These are phyloP conservation scores for Sorex araneus DNA, from an alignment of 2,113 vertebrate species.

Conservation along the genomic window DNA sequence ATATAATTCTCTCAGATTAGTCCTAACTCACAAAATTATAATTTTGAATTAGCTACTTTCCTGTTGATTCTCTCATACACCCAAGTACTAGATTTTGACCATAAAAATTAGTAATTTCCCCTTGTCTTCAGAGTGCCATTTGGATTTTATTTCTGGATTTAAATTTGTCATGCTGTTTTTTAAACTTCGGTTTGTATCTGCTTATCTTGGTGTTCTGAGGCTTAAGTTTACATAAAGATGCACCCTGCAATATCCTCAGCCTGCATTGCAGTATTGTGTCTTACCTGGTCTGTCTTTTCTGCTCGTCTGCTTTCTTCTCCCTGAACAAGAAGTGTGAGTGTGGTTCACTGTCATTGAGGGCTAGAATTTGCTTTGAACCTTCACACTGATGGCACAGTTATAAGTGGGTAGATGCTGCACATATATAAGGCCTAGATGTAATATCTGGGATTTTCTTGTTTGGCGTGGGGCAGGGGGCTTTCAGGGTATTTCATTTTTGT, in stretches of 20 bases:
- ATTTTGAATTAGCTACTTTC: constrained; percentile 47
- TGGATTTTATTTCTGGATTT: constrained; percentile 73
- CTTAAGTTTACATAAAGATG: not conserved
- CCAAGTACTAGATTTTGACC: not conserved
- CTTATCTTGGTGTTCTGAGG: constrained; percentile 30
- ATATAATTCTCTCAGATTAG: constrained; percentile 31
- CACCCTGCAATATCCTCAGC: constrained; percentile 13
- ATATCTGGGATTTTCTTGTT: not conserved
- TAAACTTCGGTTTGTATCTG: constrained; percentile 54
- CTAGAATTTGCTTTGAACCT: constrained; percentile 34
- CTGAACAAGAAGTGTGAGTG: constrained; percentile 38
- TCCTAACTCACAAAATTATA: constrained; percentile 26
- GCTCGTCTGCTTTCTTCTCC: constrained; percentile 7
- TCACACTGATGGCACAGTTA: constrained; percentile 56
- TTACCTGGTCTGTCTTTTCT: constrained; percentile 22
- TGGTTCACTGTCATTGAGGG: constrained; percentile 21
- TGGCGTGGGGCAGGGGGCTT: not conserved
- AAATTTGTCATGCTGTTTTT: constrained; percentile 63
- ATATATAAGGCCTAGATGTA: not conserved
- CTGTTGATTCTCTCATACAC: constrained; percentile 29
- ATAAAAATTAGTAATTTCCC: constrained; percentile 57
- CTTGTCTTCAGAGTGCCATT: constrained; percentile 57
- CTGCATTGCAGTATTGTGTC: not conserved
- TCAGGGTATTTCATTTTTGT: constrained; percentile 25
- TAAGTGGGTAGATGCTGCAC: not conserved